These are phyloP conservation scores for Dynastes grantii DNA, from an alignment of 2,888 invertebrate genomes.

Conservation along the genomic window DNA sequence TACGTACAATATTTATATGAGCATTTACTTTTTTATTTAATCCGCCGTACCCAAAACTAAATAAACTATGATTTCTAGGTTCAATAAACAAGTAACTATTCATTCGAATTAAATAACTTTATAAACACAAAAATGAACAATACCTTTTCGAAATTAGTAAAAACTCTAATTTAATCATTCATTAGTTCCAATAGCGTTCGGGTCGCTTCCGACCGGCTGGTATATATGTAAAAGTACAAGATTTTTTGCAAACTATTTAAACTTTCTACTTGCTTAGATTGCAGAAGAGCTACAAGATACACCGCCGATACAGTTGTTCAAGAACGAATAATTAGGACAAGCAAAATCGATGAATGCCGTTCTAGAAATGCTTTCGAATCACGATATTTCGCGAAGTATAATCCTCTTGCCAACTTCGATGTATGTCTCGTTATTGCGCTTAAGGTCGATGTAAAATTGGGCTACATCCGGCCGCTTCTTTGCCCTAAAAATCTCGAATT, in stretches of 20 bases:
- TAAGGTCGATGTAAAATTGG: conserved; percentile 25
- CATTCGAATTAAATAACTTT: too few relatives aligned
- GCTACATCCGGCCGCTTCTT: conserved; percentile 18
- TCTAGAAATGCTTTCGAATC: conserved; percentile 36
- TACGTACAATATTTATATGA: too few relatives aligned
- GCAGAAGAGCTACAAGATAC: conserved; percentile 26
- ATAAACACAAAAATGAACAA: too few relatives aligned
- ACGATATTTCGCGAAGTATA: conserved; percentile 33
- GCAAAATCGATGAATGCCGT: conserved; percentile 38
- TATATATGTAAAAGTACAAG: background rate
- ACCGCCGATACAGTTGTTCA: conserved; percentile 29
- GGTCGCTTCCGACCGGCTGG: too few relatives aligned
- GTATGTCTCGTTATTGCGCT: conserved; percentile 5
- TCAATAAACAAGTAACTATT: too few relatives aligned
- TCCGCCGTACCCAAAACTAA: too few relatives aligned
- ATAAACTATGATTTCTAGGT: too few relatives aligned
- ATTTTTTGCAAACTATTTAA: conserved; percentile 10
- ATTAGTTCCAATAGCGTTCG: too few relatives aligned
- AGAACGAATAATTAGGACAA: conserved; percentile 37
- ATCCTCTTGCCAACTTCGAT: conserved; percentile 17
- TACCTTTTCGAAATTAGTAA: too few relatives aligned
- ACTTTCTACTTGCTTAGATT: conserved; percentile 24
- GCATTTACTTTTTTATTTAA: too few relatives aligned
- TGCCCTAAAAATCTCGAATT: background rate
- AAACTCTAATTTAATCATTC: too few relatives aligned